Percentiles rank a stretch among this genome's conserved stretches.
Conservation (phyloP, 2,113 vertebrate species). For the Cryptomyrus ogoouensis region DNA sequence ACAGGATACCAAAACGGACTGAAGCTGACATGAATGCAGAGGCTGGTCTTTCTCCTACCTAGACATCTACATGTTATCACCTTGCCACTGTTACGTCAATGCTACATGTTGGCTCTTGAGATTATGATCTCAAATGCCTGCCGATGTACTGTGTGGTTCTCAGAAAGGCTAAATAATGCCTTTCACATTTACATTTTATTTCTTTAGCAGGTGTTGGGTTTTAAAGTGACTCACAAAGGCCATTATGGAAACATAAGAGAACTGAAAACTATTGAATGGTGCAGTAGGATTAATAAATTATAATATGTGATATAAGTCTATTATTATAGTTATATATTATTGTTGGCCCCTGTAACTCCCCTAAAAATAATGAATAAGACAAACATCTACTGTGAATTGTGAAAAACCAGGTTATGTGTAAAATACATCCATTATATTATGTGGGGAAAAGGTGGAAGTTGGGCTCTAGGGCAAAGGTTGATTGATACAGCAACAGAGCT, state of each 20-base stretch:
- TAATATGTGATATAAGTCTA: neutral
- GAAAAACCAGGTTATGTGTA: neutral
- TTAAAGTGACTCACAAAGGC: neutral
- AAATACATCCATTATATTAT: neutral
- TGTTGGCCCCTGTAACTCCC: neutral
- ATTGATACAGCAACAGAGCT: neutral
- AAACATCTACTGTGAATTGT: neutral
- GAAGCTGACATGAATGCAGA: neutral
- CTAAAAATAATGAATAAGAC: neutral
- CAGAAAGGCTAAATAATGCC: neutral
- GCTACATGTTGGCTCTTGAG: neutral
- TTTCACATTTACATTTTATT: neutral
- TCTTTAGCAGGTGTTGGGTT: neutral
- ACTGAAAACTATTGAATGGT: neutral
- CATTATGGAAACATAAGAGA: neutral
- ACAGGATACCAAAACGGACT: neutral
- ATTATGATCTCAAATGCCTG: neutral
- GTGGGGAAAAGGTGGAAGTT: neutral
- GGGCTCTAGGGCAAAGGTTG: neutral
- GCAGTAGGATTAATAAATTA: neutral
- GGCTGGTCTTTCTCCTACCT: neutral
- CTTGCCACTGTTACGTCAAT: neutral
- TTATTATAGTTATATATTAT: neutral
- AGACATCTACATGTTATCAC: neutral
- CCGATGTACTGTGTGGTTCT: neutral